Percentiles rank a stretch among this genome's conserved stretches.
phyloP scores from a whole-genome alignment of 2,113 vertebrate genomes.

The Tympanuchus pallidicinctus region DNA sequence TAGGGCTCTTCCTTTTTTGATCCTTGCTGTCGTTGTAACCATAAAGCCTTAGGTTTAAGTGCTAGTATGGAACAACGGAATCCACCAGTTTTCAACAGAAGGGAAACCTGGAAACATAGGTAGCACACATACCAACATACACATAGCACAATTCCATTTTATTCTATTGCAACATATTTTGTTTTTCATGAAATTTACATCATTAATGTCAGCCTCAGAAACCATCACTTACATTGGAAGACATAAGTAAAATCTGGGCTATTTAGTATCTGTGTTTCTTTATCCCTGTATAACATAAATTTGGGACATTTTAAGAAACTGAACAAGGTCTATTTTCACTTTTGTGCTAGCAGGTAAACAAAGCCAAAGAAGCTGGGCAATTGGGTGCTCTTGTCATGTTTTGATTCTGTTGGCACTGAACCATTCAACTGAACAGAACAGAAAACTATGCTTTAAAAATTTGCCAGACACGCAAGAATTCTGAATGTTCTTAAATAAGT shows the following conservation, averaged over 20 bases:
- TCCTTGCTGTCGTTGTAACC: background rate
- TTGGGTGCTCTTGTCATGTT: background rate
- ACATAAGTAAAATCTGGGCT: background rate
- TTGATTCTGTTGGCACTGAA: background rate
- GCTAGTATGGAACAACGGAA: background rate
- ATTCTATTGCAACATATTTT: background rate
- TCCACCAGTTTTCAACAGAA: background rate
- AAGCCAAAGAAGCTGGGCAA: background rate
- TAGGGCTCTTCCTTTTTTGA: background rate
- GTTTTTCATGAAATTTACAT: background rate
- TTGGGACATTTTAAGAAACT: background rate
- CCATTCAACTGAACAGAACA: background rate
- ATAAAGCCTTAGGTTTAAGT: background rate
- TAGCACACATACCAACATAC: accelerated
- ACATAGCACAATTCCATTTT: accelerated
- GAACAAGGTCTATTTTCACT: background rate
- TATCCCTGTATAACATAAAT: background rate
- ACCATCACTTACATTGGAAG: background rate
- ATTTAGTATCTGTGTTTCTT: background rate
- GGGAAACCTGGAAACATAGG: background rate
- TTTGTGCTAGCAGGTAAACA: background rate
- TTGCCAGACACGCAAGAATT: background rate
- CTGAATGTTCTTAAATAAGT: background rate
- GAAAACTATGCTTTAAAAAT: background rate
- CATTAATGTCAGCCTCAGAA: background rate